Base-by-base conservation (phyloP, 2,797 vertebrate species). In the Neosalanx taihuensis region DNA sequence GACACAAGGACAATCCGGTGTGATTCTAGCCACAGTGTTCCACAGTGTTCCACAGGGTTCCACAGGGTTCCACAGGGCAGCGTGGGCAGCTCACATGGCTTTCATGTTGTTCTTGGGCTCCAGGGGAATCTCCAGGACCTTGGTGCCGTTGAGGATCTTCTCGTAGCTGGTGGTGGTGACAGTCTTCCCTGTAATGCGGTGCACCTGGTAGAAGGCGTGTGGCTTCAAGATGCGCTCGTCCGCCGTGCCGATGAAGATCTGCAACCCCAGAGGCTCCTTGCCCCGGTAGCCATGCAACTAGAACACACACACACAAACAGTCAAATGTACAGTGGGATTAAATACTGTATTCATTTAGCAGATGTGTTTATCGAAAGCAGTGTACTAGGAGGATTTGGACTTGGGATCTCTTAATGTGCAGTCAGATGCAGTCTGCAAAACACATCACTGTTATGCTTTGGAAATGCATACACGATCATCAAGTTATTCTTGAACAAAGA, bases 51-150 rank as follows among this genome's bases (percentile, higher is more conserved):
- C 23, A 26, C 23, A 26, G 20, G 23, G 10, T n/a, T n/a, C n/a
- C n/a, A n/a, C n/a, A n/a, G n/a, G n/a, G n/a, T n/a, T n/a, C 5
- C 10, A 59, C 20, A 26, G 20, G 23, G 10, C 59, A 37, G 33
- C 33, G 33, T 41, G 18, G 18, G 3, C 1, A 66, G 84, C 97
- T 95, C 89, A 99, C 98, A 95, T 95, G 30, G 98, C 98, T 87
- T 93, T 96, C 98, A 99, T 99, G 91, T 95, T 97, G 94, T 95
- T 98, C 88, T 98, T 98, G 5, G 97, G 97, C 83, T 99, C 96
- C 87, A 99, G 74, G 0, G 97, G 98, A 74, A 99, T 98, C 92
- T 99, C 98, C 1, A 99, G 84, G 64, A 99, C 94, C 80, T 99
- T 99, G 90, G 96, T 98, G 90, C 95, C 94, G 72, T 94, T 90